A percentile compares a stretch with the other conserved stretches of the same genome.
phyloP scores from a whole-genome alignment of 2,113 vertebrate species.

The Meles meles region DNA sequence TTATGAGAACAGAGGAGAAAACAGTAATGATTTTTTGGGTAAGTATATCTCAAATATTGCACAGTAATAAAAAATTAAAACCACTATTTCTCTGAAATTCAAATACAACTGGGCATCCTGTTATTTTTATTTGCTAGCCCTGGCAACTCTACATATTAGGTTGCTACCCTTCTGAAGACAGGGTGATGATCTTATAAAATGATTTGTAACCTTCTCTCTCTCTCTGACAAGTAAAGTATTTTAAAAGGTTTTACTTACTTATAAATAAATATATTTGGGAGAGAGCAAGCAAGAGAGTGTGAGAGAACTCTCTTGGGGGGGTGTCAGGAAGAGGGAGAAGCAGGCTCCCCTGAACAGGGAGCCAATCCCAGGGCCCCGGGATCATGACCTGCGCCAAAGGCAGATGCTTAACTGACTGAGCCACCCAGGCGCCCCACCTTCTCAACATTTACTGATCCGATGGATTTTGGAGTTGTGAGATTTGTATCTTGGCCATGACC shows the following conservation, averaged over 20 bases:
- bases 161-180: neutral
- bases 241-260: too few species aligned
- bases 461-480: neutral
- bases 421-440: neutral
- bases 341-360: too few species aligned
- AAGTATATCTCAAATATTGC: neutral
- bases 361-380: too few species aligned
- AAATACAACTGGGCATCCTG: neutral
- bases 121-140: constrained; percentile 12
- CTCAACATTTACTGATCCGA: neutral
- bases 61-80: neutral
- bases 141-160: neutral
- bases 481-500: neutral
- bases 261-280: too few species aligned
- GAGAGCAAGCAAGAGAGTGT: too few species aligned
- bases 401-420: neutral
- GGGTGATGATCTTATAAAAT: neutral
- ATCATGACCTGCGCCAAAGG: too few species aligned
- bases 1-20: neutral
- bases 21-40: neutral
- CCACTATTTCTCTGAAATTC: neutral
- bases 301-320: too few species aligned
- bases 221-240: too few species aligned
- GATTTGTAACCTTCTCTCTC: neutral
- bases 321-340: too few species aligned